Evolutionary conservation across 2,888 invertebrate species (phyloP).

Genomic region (Patella pellucida): DNA sequence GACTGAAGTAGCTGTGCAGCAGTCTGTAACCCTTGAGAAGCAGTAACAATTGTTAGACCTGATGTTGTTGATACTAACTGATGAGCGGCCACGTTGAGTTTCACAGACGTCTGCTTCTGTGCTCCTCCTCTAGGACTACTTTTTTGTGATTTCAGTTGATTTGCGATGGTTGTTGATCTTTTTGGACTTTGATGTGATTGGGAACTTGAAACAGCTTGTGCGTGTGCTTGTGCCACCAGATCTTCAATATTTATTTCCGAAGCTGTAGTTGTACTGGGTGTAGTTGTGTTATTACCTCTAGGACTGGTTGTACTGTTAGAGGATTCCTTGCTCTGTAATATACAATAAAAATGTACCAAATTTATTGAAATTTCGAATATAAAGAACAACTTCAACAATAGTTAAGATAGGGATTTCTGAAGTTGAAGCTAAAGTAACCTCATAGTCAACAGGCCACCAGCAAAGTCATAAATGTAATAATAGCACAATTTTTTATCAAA

Average conservation of each 20-base stretch:
- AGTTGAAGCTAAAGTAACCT: too few species aligned
- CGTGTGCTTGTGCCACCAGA: not conserved
- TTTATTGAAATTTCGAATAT: too few species aligned
- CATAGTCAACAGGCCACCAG: too few species aligned
- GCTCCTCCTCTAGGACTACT: not conserved
- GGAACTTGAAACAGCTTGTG: not conserved
- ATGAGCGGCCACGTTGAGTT: not conserved
- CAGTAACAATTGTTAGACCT: not conserved
- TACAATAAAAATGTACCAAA: too few species aligned
- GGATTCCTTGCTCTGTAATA: too few species aligned
- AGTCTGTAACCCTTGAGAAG: not conserved
- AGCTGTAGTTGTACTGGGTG: not conserved
- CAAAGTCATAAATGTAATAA: too few species aligned
- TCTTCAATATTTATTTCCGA: not conserved
- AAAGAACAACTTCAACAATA: too few species aligned
- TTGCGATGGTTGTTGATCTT: not conserved
- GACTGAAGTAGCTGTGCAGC: not conserved
- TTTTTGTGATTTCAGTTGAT: conserved; percentile 3
- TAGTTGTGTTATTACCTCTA: too few species aligned
- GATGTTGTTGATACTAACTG: not conserved
- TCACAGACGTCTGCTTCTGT: not conserved
- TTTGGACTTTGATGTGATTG: conserved; percentile 5
- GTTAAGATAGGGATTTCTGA: too few species aligned
- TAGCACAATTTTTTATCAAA: too few species aligned
- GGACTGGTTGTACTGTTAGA: too few species aligned